Evolutionary conservation across 1,140 invertebrate genomes (phyloP).

Genomic region (Lamellibrachia luymesi): DNA sequence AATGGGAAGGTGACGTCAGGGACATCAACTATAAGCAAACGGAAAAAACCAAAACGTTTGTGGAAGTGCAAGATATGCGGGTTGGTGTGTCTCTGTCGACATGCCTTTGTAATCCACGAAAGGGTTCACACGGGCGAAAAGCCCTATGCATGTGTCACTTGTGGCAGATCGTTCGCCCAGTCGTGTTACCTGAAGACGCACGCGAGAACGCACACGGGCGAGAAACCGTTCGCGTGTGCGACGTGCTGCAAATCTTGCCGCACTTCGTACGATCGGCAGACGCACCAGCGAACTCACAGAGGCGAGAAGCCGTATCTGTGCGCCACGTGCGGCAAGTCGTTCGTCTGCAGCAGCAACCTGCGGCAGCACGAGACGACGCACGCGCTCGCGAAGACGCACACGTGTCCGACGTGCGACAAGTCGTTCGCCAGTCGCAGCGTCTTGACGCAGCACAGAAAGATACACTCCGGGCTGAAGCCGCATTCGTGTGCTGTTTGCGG

Average conservation of each 20-base stretch:
- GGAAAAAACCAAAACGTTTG: not conserved
- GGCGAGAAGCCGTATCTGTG: conserved; percentile 36
- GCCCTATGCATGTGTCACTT: conserved; percentile 89
- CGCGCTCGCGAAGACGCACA: conserved; percentile 24
- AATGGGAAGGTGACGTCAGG: not conserved
- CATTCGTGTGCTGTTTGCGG: conserved; percentile 85
- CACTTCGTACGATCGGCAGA: conserved; percentile 54
- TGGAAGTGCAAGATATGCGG: not conserved
- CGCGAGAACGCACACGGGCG: conserved; percentile 93
- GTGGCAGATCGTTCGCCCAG: conserved; percentile 97
- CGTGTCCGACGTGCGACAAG: conserved; percentile 92
- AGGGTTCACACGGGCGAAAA: conserved; percentile 73
- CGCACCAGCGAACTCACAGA: conserved; percentile 42
- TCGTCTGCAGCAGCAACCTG: conserved; percentile 62
- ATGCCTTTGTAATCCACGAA: not conserved
- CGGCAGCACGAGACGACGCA: conserved; percentile 31
- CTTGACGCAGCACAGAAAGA: conserved; percentile 77
- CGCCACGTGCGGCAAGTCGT: conserved; percentile 79
- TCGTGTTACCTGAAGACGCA: conserved; percentile 98
- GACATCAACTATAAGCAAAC: not conserved
- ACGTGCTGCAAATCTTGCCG: conserved; percentile 55
- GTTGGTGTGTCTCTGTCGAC: not conserved
- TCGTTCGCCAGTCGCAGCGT: conserved; percentile 80
- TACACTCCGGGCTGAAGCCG: conserved; percentile 77
- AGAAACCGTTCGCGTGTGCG: conserved; percentile 94